phyloP scores from a whole-genome alignment of 2,113 vertebrate genomes.

The Neolamprologus fasciatus region DNA sequence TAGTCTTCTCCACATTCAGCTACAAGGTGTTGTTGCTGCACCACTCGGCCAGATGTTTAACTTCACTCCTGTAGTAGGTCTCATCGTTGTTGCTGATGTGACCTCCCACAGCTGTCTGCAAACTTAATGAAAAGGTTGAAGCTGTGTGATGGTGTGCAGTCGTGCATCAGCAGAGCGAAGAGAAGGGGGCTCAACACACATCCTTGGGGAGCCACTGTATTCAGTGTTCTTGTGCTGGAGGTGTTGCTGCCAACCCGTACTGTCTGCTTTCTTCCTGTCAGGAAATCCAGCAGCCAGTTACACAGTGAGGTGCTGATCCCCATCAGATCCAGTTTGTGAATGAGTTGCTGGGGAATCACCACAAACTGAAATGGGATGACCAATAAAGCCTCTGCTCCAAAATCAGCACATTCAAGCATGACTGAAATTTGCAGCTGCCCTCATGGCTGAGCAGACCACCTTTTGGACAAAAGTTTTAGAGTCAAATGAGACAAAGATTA shows the following conservation, averaged over 20 bases:
- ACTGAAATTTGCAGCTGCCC: neutral
- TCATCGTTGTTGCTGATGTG: neutral
- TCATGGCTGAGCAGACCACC: neutral
- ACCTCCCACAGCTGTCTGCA: neutral
- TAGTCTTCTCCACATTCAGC: neutral
- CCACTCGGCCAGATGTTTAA: neutral
- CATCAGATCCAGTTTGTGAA: neutral
- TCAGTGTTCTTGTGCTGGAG: neutral
- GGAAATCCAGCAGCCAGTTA: neutral
- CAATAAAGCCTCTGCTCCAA: neutral
- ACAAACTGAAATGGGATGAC: neutral
- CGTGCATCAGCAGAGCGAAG: neutral
- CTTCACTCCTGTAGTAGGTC: neutral
- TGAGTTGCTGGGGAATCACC: neutral
- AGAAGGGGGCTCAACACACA: neutral
- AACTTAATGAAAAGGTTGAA: neutral
- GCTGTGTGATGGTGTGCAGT: neutral
- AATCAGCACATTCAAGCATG: neutral
- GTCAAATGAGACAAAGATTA: neutral
- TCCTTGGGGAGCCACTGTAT: neutral
- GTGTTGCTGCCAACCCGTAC: neutral
- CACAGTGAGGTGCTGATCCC: neutral
- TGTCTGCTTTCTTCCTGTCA: neutral
- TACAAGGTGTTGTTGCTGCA: neutral
- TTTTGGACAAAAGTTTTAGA: neutral